Conservation (phyloP, 2,888 invertebrate genomes). For the Yponomeuta plumbellus region DNA sequence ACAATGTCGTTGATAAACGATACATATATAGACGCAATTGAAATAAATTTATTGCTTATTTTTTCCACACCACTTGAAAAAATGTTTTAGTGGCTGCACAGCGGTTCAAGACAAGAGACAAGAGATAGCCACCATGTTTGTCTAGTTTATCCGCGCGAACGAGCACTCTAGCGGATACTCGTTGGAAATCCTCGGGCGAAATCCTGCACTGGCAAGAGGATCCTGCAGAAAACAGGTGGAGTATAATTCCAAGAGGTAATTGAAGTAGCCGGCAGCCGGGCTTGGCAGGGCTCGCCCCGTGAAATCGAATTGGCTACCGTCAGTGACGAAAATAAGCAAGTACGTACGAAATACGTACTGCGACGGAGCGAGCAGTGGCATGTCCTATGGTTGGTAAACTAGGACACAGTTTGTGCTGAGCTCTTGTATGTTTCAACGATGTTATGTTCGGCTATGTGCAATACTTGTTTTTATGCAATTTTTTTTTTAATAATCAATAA, state of each 20-base stretch:
- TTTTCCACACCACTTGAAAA: too few relatives aligned
- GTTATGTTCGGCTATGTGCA: too few relatives aligned
- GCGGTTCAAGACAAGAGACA: too few relatives aligned
- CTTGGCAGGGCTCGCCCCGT: slow-evolving; percentile 57
- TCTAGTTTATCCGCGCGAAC: background rate
- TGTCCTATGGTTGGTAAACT: too few relatives aligned
- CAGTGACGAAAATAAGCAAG: slow-evolving; percentile 67
- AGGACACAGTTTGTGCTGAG: too few relatives aligned
- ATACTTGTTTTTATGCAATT: too few relatives aligned
- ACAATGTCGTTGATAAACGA: too few relatives aligned
- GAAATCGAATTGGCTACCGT: slow-evolving; percentile 71
- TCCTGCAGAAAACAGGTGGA: slow-evolving; percentile 22
- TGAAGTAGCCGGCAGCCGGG: slow-evolving; percentile 39
- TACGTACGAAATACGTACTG: slow-evolving; percentile 23
- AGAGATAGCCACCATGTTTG: background rate
- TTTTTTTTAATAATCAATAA: too few relatives aligned
- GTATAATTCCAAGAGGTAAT: slow-evolving; percentile 41
- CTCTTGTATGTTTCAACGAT: too few relatives aligned
- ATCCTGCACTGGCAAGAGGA: background rate
- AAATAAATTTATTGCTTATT: too few relatives aligned
- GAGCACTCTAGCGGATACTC: background rate
- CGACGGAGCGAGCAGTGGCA: slow-evolving; percentile 13
- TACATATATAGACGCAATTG: too few relatives aligned
- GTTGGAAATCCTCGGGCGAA: slow-evolving; percentile 1
- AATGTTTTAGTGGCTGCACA: too few relatives aligned